These are phyloP conservation scores for Blennius ocellaris DNA, from an alignment of 2,113 vertebrate species.

Conservation along the genomic window DNA sequence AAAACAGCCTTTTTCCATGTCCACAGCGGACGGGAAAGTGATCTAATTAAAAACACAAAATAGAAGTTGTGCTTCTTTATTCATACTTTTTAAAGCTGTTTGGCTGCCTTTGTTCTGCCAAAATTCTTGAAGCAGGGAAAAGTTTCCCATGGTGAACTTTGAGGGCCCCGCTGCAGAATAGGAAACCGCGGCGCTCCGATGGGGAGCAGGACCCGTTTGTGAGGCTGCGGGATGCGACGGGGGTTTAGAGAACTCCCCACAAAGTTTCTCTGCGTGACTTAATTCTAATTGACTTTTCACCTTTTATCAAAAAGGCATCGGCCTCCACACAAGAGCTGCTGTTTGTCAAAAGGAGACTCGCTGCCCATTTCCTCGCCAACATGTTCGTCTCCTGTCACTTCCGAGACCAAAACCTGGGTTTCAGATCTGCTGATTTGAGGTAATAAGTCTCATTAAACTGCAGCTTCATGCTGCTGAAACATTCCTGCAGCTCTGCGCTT, in stretches of 20 bases:
- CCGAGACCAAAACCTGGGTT: constrained; percentile 37
- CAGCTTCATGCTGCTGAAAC: constrained; percentile 28
- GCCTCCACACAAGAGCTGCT: constrained; percentile 28
- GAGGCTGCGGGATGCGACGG: constrained; percentile 14
- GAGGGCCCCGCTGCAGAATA: constrained; percentile 53
- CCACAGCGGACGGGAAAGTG: constrained; percentile 76
- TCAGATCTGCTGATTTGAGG: constrained; percentile 55
- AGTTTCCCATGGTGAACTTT: constrained; percentile 73
- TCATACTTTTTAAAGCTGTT: constrained; percentile 75
- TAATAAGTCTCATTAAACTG: constrained; percentile 72
- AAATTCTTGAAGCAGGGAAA: constrained; percentile 64
- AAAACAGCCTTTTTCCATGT: constrained; percentile 77
- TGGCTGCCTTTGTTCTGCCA: constrained; percentile 64
- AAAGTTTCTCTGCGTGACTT: constrained; percentile 25
- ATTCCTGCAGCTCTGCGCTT: constrained; percentile 17
- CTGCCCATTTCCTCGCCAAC: constrained; percentile 9
- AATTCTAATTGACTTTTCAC: constrained; percentile 13
- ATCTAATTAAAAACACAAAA: constrained; percentile 82
- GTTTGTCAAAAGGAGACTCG: constrained; percentile 36
- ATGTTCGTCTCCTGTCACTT: constrained; percentile 3
- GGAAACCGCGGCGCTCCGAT: constrained; percentile 37
- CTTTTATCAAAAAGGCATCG: constrained; percentile 29
- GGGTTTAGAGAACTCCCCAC: constrained; percentile 35
- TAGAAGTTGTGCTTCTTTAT: constrained; percentile 73
- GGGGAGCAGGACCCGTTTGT: constrained; percentile 46